phyloP scores from a whole-genome alignment of 2,888 invertebrate species.

The Eupithecia subumbrata region DNA sequence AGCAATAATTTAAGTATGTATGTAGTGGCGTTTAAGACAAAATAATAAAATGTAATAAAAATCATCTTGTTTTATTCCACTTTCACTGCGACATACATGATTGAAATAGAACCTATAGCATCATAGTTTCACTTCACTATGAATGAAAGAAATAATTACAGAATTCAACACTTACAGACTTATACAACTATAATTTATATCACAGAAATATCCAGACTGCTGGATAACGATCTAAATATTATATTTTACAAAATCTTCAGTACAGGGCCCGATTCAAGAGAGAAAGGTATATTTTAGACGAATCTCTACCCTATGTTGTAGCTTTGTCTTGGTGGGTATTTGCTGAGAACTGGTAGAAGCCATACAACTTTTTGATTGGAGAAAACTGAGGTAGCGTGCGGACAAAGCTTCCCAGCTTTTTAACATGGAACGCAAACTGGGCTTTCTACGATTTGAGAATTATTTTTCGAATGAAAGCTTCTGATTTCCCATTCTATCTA shows the following conservation, averaged over 20 bases:
- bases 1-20: slow-evolving; percentile 11
- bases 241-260: background rate
- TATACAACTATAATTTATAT: slow-evolving; percentile 54
- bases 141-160: slow-evolving; percentile 24
- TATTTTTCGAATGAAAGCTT: background rate
- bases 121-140: slow-evolving; percentile 3
- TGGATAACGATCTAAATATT: slow-evolving; percentile 30
- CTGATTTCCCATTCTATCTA: no score
- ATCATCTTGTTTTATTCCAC: slow-evolving; percentile 31
- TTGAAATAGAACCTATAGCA: slow-evolving; percentile 17
- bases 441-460: background rate
- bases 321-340: background rate
- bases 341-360: background rate
- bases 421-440: background rate
- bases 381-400: background rate
- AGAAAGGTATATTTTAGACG: background rate
- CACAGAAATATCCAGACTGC: slow-evolving; percentile 53
- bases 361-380: background rate
- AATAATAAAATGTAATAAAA: slow-evolving; percentile 25
- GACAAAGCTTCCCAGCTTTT: background rate
- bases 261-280: background rate
- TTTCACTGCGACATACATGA: slow-evolving; percentile 25
- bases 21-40: slow-evolving; percentile 19
- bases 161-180: slow-evolving; percentile 16
- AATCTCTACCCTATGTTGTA: background rate